Conservation (phyloP, 2,797 vertebrate species). For the Menidia menidia region DNA sequence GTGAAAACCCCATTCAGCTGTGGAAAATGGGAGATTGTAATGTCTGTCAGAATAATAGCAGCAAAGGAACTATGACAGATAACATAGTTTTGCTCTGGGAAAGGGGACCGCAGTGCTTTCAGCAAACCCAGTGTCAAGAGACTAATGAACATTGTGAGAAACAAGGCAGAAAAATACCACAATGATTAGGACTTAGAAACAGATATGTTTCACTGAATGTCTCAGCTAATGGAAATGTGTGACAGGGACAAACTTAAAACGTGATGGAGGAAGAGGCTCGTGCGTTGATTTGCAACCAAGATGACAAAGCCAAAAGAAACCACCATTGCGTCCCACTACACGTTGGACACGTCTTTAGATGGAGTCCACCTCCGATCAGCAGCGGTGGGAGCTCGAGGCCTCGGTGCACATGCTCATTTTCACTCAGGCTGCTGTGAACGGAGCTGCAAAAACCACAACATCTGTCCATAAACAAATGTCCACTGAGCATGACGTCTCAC, state of each 20-base stretch:
- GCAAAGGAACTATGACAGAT: constrained; percentile 29
- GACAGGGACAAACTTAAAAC: constrained; percentile 20
- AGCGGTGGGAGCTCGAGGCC: too few species aligned
- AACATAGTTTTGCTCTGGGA: constrained; percentile 24
- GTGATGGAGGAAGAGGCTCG: constrained; percentile 15
- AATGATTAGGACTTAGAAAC: constrained; percentile 3
- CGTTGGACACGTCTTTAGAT: not conserved
- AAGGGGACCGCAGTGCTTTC: constrained; percentile 22
- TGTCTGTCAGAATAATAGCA: constrained; percentile 17
- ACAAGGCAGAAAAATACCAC: constrained; percentile 27
- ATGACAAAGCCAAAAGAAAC: constrained; percentile 35
- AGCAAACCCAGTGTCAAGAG: constrained; percentile 18
- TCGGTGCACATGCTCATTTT: too few species aligned
- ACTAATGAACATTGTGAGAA: constrained; percentile 39
- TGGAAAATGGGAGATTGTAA: constrained; percentile 20
- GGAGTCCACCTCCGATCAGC: too few species aligned
- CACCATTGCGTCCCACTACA: not conserved
- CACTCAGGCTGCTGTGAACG: too few species aligned
- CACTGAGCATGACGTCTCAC: too few species aligned
- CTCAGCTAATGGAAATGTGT: constrained; percentile 32
- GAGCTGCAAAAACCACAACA: too few species aligned
- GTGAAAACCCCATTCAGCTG: constrained; percentile 13
- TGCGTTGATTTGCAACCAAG: constrained; percentile 24
- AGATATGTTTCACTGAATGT: constrained; percentile 14
- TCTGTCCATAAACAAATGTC: too few species aligned